These are phyloP conservation scores for Bubo scandiacus DNA, from an alignment of 2,113 vertebrate genomes.

Conservation along the genomic window DNA sequence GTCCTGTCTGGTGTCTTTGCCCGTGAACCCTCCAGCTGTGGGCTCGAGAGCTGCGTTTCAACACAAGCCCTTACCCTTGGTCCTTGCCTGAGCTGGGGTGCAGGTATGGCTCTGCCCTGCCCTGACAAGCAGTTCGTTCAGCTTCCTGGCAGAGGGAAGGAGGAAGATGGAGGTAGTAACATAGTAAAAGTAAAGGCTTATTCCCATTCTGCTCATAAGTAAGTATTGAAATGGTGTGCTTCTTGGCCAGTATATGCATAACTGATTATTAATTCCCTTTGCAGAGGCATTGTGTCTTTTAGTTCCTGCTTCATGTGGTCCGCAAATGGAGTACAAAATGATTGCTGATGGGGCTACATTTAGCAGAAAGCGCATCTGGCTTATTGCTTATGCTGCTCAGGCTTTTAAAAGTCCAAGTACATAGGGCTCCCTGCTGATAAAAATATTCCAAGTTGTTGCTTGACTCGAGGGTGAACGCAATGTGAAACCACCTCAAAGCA, in stretches of 20 bases:
- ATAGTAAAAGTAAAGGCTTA: not conserved
- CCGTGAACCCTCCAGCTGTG: not conserved
- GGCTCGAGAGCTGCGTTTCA: not conserved
- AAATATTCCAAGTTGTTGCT: conserved; percentile 29
- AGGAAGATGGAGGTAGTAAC: not conserved
- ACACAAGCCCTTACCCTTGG: not conserved
- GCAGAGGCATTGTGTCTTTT: not conserved
- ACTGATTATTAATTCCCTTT: not conserved
- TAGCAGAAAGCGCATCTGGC: not conserved
- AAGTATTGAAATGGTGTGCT: not conserved
- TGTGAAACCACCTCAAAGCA: conserved; percentile 18
- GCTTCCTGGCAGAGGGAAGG: not conserved
- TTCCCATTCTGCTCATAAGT: not conserved
- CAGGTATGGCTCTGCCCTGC: not conserved
- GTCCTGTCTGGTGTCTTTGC: not conserved
- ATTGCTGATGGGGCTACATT: not conserved
- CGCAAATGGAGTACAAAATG: not conserved
- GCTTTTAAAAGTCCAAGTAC: not conserved
- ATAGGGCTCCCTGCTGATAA: conserved; percentile 5
- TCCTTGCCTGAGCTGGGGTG: not conserved
- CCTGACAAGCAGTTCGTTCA: not conserved
- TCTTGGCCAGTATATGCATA: not conserved
- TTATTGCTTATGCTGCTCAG: not conserved
- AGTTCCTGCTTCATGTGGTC: not conserved
- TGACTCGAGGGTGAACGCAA: not conserved